These are phyloP conservation scores for Cataglyphis hispanica DNA, from an alignment of 1,140 invertebrate species.

Conservation along the genomic window DNA sequence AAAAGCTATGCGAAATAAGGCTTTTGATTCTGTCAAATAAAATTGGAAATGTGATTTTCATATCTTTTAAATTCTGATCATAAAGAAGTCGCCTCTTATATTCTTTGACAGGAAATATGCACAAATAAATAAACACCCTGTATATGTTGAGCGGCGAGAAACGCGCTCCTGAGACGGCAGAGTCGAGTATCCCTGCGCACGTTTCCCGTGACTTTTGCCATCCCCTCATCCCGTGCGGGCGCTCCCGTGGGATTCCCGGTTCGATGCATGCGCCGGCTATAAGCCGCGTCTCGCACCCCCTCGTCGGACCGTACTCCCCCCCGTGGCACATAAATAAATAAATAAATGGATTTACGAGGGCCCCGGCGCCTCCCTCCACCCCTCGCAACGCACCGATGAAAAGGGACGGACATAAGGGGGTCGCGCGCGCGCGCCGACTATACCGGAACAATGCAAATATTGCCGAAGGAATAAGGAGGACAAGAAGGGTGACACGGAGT, in stretches of 20 bases:
- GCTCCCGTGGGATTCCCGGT: conserved; percentile 75
- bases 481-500: conserved; percentile 51
- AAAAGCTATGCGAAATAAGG: too few species aligned
- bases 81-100: neutral
- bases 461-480: conserved; percentile 50
- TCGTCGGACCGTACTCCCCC: conserved; percentile 66
- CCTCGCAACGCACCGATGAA: conserved; percentile 63
- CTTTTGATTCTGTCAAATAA: too few species aligned
- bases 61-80: neutral
- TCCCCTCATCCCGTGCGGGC: conserved; percentile 56
- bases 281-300: conserved; percentile 67
- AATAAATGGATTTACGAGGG: conserved; percentile 84
- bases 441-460: conserved; percentile 73
- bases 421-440: conserved; percentile 14
- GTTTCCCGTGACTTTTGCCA: conserved; percentile 79
- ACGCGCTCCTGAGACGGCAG: conserved; percentile 1
- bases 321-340: conserved; percentile 84
- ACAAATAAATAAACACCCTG: conserved; percentile 47
- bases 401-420: conserved; percentile 50
- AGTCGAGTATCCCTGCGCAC: conserved; percentile 50
- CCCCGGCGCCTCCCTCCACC: conserved; percentile 28
- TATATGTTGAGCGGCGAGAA: conserved; percentile 17
- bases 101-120: neutral
- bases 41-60: neutral
- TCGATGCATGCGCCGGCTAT: conserved; percentile 72